phyloP scores from a whole-genome alignment of 2,797 vertebrate genomes.

The Clarias fuscus region DNA sequence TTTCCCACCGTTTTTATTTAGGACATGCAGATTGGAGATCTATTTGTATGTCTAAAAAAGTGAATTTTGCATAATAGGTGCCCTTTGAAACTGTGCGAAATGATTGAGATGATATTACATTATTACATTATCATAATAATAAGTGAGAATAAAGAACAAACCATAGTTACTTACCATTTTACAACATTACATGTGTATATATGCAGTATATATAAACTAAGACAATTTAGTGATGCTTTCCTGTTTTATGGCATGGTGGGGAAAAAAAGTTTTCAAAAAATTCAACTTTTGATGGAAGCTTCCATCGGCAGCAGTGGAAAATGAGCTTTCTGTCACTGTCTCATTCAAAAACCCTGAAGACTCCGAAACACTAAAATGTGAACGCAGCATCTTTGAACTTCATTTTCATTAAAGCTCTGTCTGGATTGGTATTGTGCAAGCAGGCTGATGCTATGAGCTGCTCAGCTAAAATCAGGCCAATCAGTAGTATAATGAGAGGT shows the following conservation, averaged over 20 bases:
- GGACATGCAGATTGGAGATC: no score
- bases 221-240: background rate
- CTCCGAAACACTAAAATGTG: background rate
- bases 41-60: no score
- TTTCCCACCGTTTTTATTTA: no score
- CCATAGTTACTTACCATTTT: background rate
- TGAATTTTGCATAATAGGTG: no score
- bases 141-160: background rate
- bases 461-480: conserved; percentile 89
- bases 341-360: background rate
- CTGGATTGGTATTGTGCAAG: conserved; percentile 74
- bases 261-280: background rate
- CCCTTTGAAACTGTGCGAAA: background rate
- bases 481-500: conserved; percentile 90
- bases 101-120: background rate
- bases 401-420: conserved; percentile 37
- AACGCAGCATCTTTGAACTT: conserved; percentile 19
- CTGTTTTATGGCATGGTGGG: no score
- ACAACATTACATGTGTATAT: background rate
- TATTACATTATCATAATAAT: background rate
- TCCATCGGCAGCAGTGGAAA: background rate
- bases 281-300: background rate
- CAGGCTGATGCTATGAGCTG: conserved; percentile 77
- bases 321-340: background rate
- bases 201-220: background rate